A percentile compares a stretch with the other conserved stretches of the same genome.
Conservation (phyloP, 2,113 vertebrate genomes). For the Todiramphus saurophagus region DNA sequence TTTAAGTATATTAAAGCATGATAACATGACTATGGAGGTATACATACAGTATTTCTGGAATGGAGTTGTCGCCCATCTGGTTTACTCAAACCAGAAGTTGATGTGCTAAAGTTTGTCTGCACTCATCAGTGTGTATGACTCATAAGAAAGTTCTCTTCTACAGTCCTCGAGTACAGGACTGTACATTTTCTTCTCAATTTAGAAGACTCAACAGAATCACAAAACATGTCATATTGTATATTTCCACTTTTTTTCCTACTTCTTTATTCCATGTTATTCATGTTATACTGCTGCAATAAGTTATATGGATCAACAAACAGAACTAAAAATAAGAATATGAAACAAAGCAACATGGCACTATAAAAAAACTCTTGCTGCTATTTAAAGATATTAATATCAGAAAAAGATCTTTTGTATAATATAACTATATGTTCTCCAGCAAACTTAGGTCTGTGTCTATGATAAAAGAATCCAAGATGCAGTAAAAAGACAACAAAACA, state of each 20-base stretch:
- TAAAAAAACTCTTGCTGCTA: neutral
- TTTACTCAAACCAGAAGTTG: neutral
- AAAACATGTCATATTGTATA: neutral
- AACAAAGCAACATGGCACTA: neutral
- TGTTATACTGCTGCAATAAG: neutral
- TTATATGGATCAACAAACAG: neutral
- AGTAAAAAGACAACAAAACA: neutral
- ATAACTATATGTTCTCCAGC: neutral
- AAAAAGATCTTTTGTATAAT: neutral
- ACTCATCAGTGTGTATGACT: accelerated
- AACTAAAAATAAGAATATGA: neutral
- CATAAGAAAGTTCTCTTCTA: neutral
- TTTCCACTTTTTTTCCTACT: neutral
- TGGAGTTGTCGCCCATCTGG: neutral
- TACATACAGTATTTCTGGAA: neutral
- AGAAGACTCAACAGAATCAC: neutral
- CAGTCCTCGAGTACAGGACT: neutral
- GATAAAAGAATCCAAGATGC: neutral
- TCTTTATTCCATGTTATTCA: neutral
- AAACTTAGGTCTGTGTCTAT: neutral
- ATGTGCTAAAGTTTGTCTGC: neutral
- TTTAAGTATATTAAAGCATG: neutral
- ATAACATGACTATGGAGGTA: neutral
- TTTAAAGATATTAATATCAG: neutral
- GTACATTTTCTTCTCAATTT: neutral